Evolutionary conservation across 2,113 vertebrate species (phyloP), one percentile per base, ranked within the genome.

Genomic region (Haliaeetus leucogaster): DNA sequence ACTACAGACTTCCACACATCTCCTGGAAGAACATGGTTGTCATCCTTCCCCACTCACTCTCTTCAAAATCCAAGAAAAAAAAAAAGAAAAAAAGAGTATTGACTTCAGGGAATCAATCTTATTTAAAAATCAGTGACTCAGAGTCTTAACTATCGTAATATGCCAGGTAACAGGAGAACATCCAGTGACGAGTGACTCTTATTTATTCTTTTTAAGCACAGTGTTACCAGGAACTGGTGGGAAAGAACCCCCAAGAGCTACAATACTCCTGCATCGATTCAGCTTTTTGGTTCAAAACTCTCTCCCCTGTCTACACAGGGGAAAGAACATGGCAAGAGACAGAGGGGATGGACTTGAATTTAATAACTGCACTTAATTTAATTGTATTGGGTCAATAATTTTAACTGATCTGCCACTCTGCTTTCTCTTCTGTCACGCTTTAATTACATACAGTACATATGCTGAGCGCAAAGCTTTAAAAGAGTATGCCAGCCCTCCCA

Each of bases 231-330:
- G 14, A 93, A 30, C 10, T 59, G 76, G 5, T 38, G 59, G 50
- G 29, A 77, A 85, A 84, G 18, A 84, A 65, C 12, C 45, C 32
- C 27, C 1, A 4, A 67, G 30, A 63, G n/a, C 66, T 36, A 21
- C 16, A 19, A 23, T 3, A 32, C 21, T 22, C 36, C 45, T 67
- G n/a, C 23, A 29, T 3, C 1, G 0, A 20, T 38, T 43, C 38
- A 80, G 42, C 27, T 55, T 58, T 40, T 61, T 40, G 26, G 21
- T 53, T 65, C 59, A 17, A 53, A 68, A 30, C 42, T 21, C 30
- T 32, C 47, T 65, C 45, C 45, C 40, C 52, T 81, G 47, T 10
- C 70, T 32, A 23, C 47, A 22, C 2, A 10, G 42, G 30, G 17
- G 29, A 50, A 85, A 58, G 73, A 68, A 45, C 20, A 4, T 2